These are phyloP conservation scores for Porites evermanni DNA, from an alignment of 92 coral and sea anemone species.

Conservation along the genomic window DNA sequence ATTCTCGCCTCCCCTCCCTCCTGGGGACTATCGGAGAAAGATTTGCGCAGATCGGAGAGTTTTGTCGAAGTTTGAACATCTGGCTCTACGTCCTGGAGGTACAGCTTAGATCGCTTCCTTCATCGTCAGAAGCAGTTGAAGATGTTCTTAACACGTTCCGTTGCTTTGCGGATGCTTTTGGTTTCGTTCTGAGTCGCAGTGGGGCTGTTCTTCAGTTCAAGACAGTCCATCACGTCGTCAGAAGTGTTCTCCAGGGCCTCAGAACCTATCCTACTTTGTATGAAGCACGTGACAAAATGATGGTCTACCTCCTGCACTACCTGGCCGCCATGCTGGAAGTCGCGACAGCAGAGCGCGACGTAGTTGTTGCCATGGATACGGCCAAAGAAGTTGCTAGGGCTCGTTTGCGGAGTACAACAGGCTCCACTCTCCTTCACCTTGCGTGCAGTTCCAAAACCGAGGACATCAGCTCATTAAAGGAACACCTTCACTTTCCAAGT, in stretches of 20 bases:
- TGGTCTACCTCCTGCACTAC: slow-evolving; percentile 78
- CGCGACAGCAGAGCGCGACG: slow-evolving; percentile 54
- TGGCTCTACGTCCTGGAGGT: slow-evolving; percentile 81
- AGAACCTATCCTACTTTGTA: slow-evolving; percentile 50
- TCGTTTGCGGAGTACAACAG: slow-evolving; percentile 71
- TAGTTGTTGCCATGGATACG: slow-evolving; percentile 58
- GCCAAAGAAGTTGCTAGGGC: slow-evolving; percentile 65
- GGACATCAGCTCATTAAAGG: slow-evolving; percentile 79
- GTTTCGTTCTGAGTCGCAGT: slow-evolving; percentile 81
- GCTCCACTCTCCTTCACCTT: slow-evolving; percentile 74
- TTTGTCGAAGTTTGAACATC: slow-evolving; percentile 81
- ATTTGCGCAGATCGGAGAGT: slow-evolving; percentile 87
- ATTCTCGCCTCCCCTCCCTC: slow-evolving; percentile 83
- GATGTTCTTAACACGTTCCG: slow-evolving; percentile 81
- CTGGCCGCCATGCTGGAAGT: slow-evolving; percentile 74
- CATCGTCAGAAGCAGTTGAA: slow-evolving; percentile 63
- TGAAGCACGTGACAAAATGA: slow-evolving; percentile 76
- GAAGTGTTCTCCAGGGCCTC: slow-evolving; percentile 65
- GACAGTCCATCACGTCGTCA: slow-evolving; percentile 65
- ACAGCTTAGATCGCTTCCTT: slow-evolving; percentile 67
- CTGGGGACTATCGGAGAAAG: slow-evolving; percentile 88
- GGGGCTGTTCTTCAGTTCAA: slow-evolving; percentile 65
- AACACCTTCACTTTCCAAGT: slow-evolving; percentile 84
- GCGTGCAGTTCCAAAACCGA: slow-evolving; percentile 74
- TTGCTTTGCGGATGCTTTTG: slow-evolving; percentile 86